Percentiles rank a stretch among this genome's conserved stretches.
Conservation (phyloP, 2,888 invertebrate genomes). For the Protodeltote pygarga region DNA sequence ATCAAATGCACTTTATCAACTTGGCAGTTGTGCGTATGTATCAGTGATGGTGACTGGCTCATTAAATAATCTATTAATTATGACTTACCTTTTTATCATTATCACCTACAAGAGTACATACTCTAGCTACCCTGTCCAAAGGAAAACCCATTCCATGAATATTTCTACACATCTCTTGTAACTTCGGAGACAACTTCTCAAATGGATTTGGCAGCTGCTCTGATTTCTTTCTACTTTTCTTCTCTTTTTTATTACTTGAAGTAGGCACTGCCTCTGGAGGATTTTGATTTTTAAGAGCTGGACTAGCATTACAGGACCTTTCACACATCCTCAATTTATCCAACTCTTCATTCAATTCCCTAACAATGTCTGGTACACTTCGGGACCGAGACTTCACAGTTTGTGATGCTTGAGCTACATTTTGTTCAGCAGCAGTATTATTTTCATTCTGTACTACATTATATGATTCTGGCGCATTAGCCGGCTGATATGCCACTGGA, state of each 20-base stretch:
- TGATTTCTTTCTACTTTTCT: conserved; percentile 60
- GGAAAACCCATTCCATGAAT: conserved; percentile 97
- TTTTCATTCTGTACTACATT: conserved; percentile 38
- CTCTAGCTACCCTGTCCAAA: conserved; percentile 91
- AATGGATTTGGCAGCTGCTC: conserved; percentile 76
- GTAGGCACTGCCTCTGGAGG: conserved; percentile 53
- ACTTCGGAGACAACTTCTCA: conserved; percentile 77
- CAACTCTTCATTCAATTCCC: conserved; percentile 90
- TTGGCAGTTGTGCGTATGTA: too few species aligned
- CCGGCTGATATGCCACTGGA: conserved; percentile 61
- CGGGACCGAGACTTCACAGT: conserved; percentile 82
- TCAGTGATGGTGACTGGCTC: too few species aligned
- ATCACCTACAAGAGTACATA: conserved; percentile 91
- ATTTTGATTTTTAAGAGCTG: conserved; percentile 68
- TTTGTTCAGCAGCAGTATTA: conserved; percentile 49
- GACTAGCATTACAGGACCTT: conserved; percentile 84
- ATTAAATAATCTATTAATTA: not conserved
- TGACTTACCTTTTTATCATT: conserved; percentile 93
- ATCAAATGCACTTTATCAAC: too few species aligned
- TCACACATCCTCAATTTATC: conserved; percentile 80
- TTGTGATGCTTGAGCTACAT: conserved; percentile 48
- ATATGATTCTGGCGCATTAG: conserved; percentile 47
- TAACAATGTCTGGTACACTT: conserved; percentile 92
- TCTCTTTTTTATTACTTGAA: conserved; percentile 61
- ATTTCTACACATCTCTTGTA: conserved; percentile 90